Evolutionary conservation across 2,888 invertebrate genomes (phyloP).

Genomic region (Xestoiulus laeticollis): DNA sequence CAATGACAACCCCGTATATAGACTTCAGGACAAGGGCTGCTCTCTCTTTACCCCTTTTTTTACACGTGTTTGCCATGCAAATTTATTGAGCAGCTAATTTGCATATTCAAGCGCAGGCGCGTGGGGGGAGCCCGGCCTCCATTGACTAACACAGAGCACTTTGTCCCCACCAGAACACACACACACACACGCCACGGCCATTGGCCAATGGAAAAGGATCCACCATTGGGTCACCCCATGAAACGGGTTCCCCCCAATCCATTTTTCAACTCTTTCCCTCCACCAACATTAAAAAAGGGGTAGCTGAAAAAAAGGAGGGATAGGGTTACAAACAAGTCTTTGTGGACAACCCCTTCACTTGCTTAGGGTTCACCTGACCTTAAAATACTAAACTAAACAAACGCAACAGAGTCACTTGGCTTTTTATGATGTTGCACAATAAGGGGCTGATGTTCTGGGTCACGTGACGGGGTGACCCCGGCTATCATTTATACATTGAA

Average conservation of each 20-base stretch:
- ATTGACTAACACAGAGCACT: constrained; percentile 23
- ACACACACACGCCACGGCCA: neutral
- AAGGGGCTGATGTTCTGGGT: constrained; percentile 47
- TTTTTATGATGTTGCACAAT: constrained; percentile 48
- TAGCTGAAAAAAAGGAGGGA: constrained; percentile 49
- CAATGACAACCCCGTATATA: neutral
- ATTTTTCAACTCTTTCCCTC: constrained; percentile 50
- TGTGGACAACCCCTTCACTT: constrained; percentile 51
- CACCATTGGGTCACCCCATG: constrained; percentile 31
- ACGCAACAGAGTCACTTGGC: constrained; percentile 53
- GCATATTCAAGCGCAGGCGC: constrained; percentile 52
- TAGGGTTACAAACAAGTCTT: constrained; percentile 52
- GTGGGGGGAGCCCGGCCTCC: constrained; percentile 47
- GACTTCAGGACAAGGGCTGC: constrained; percentile 30
- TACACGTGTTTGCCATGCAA: constrained; percentile 54
- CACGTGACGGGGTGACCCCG: constrained; percentile 40
- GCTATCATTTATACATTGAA: constrained; percentile 42
- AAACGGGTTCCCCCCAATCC: neutral
- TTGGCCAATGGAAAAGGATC: constrained; percentile 36
- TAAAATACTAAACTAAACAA: constrained; percentile 53
- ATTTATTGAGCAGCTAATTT: constrained; percentile 55
- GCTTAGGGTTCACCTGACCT: constrained; percentile 50
- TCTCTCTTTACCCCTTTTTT: constrained; percentile 42
- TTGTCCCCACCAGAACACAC: neutral
- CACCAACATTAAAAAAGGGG: constrained; percentile 45